phyloP scores from a whole-genome alignment of 2,113 vertebrate species.

The Bubo scandiacus region DNA sequence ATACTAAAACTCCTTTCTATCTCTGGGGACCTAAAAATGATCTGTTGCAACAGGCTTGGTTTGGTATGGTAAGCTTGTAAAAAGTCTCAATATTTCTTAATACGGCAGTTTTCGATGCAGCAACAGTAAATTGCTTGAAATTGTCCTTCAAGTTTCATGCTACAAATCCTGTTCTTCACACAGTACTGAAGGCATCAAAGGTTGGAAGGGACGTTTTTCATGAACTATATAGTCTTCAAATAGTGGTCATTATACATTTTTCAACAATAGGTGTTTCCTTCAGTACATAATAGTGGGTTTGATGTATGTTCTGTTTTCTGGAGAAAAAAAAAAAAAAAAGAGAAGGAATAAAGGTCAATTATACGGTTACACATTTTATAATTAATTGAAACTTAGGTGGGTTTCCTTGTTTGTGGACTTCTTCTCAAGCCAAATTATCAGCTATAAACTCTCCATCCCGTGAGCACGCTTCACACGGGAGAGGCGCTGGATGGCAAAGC shows the following conservation, averaged over 20 bases:
- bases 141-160: constrained; percentile 65
- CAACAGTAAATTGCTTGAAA: constrained; percentile 54
- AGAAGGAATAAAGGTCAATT: neutral
- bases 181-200: constrained; percentile 66
- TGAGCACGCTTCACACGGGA: no score
- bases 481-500: neutral
- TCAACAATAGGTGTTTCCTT: constrained; percentile 50
- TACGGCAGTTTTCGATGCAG: constrained; percentile 64
- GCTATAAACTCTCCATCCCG: accelerated
- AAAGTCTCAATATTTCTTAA: constrained; percentile 57
- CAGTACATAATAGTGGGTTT: constrained; percentile 84
- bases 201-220: constrained; percentile 45
- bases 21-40: constrained; percentile 54
- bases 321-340: neutral
- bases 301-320: constrained; percentile 81
- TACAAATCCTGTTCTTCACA: constrained; percentile 60
- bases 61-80: constrained; percentile 62
- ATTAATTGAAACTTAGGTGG: neutral
- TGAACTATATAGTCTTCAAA: constrained; percentile 54
- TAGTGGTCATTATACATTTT: constrained; percentile 37
- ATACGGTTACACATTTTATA: neutral
- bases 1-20: constrained; percentile 64
- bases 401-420: neutral
- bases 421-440: neutral
- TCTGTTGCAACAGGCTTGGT: constrained; percentile 43